Conservation (phyloP, 2,888 invertebrate species). For the Amphipoea lucens region DNA sequence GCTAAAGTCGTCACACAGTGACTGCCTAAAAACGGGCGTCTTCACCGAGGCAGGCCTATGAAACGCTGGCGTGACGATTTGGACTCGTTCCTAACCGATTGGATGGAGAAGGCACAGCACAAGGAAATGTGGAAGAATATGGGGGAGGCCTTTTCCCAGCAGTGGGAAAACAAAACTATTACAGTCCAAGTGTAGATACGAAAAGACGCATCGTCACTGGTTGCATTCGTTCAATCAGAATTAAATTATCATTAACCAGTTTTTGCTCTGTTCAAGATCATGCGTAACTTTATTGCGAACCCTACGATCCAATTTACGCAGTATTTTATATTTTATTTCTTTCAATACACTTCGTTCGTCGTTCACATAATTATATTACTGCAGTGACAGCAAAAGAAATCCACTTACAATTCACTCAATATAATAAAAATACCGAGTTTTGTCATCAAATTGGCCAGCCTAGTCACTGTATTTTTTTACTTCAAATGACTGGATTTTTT, state of each 20-base stretch:
- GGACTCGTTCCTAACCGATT: no score
- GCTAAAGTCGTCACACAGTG: no score
- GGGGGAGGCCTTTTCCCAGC: no score
- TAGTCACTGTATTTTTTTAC: constrained; percentile 17
- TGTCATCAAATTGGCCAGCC: constrained; percentile 6
- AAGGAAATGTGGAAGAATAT: no score
- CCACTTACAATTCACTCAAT: constrained; percentile 34
- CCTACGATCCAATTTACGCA: constrained; percentile 51
- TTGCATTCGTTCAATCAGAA: constrained; percentile 34
- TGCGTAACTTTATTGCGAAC: constrained; percentile 29
- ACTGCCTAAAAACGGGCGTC: no score
- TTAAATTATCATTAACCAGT: constrained; percentile 43
- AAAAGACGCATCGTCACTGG: constrained; percentile 16
- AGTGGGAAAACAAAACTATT: no score
- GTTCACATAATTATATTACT: constrained; percentile 53
- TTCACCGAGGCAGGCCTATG: no score
- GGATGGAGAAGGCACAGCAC: no score
- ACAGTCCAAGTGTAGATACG: neutral
- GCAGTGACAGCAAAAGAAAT: constrained; percentile 45
- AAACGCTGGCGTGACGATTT: no score
- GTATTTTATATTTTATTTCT: constrained; percentile 49
- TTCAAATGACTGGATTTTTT: neutral
- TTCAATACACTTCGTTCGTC: constrained; percentile 21
- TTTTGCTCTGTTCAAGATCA: constrained; percentile 37
- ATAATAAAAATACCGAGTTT: constrained; percentile 29